Base-by-base conservation (phyloP, 1,140 invertebrate species). In the Druon quercuslanigerum region DNA sequence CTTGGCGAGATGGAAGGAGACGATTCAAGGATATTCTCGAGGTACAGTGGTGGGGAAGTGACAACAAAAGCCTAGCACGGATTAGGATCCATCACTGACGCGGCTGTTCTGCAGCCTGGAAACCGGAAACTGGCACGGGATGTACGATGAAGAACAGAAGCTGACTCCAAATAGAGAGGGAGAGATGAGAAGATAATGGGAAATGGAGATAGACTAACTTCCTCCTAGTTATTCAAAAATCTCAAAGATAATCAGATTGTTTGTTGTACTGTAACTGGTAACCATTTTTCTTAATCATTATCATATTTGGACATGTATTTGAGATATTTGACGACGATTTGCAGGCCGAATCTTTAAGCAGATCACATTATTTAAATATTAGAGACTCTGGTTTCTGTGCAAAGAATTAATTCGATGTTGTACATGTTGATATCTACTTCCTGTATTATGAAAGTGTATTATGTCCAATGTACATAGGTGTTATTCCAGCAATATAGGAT, bases 11-110 rank as follows among this genome's bases (percentile, higher is more conserved):
- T 82, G 81, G 82, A 84, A 83, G 78, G 81, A 79, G 82, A 77
- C 83, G 84, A 73, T 75, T 78, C 76, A 85, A 86, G 79, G 78
- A 83, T 82, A 83, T 76, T 80, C 71, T 75, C 60, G 75, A 70
- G 57, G 76, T 79, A 79, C 75, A 57, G 77, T 73, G 78, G 56
- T 78, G 76, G 78, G 78, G 77, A 84, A 84, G 83, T 84, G 79
- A 87, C 85, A 86, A 86, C 83, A 86, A 87, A 88, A 84, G 86
- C 84, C 82, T 80, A 77, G 77, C 84, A 77, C 73, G 84, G 86
- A 88, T 88, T 87, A 86, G 83, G 74, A 86, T 86, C 82, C 81
- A 82, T 86, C 80, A 84, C 76, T 74, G 76, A 81, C 75, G 77
- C 81, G 70, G 56, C 76, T 84, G 74, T 76, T 80, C 72, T 40